A percentile compares a stretch with the other conserved stretches of the same genome.
These are phyloP conservation scores for Drosophila ezoana DNA, from an alignment of 2,888 invertebrate species.

Conservation along the genomic window DNA sequence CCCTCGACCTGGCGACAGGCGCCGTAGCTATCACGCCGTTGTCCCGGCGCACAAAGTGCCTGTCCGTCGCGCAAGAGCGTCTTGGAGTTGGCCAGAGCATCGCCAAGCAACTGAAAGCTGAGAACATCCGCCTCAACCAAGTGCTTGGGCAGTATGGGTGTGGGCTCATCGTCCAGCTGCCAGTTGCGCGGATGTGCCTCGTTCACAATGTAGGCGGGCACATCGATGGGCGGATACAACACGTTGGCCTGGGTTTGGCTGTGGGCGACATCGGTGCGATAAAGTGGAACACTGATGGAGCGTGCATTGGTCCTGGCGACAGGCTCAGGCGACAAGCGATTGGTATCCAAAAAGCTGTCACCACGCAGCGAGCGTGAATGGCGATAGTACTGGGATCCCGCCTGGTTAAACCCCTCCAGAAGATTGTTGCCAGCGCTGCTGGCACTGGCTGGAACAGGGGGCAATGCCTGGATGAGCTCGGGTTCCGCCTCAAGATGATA, in stretches of 20 bases:
- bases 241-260: conserved; percentile 24
- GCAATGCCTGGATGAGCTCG: conserved; percentile 80
- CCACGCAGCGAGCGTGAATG: conserved; percentile 75
- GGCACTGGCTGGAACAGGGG: conserved; percentile 63
- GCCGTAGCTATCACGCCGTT: conserved; percentile 89
- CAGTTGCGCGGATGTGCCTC: conserved; percentile 59
- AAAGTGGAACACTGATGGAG: conserved; percentile 70
- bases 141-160: conserved; percentile 60
- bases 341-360: conserved; percentile 73
- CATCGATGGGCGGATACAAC: conserved; percentile 80
- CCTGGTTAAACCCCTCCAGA: conserved; percentile 68
- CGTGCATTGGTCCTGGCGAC: conserved; percentile 35
- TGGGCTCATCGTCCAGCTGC: conserved; percentile 74
- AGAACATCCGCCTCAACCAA: conserved; percentile 79
- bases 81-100: conserved; percentile 82
- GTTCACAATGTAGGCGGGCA: conserved; percentile 65
- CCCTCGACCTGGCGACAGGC: conserved; percentile 86
- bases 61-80: conserved; percentile 87
- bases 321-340: conserved; percentile 54
- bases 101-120: conserved; percentile 73
- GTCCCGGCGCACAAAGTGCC: conserved; percentile 91
- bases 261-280: conserved; percentile 66
- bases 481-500: conserved; percentile 83
- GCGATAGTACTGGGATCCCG: conserved; percentile 71
- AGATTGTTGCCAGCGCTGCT: conserved; percentile 58